Percentiles rank a stretch among this genome's conserved stretches.
These are phyloP conservation scores for Hydrotaea diabolus DNA, from an alignment of 2,888 invertebrate genomes.

Conservation along the genomic window DNA sequence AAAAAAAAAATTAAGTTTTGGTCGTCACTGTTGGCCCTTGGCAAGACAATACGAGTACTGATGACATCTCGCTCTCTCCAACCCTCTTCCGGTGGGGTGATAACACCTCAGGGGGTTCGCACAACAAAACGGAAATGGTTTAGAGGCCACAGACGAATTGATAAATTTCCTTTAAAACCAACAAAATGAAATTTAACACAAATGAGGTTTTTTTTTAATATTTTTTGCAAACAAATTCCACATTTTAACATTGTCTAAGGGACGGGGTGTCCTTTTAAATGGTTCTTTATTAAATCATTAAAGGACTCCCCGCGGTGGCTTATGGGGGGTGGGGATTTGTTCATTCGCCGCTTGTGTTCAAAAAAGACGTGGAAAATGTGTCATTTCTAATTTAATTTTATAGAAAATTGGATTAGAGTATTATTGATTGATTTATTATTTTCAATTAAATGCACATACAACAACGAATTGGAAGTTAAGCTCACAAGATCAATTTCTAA, in stretches of 20 bases:
- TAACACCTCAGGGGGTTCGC: conserved; percentile 58
- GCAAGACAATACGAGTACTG: not conserved
- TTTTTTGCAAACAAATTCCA: conserved; percentile 40
- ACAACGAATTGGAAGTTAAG: conserved; percentile 59
- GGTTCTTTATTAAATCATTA: conserved; percentile 45
- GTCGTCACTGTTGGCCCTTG: not conserved
- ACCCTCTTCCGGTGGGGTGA: conserved; percentile 6
- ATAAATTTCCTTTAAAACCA: conserved; percentile 30
- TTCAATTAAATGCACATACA: conserved; percentile 64
- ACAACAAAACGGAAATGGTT: conserved; percentile 48
- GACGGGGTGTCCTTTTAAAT: not conserved
- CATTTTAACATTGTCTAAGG: not conserved
- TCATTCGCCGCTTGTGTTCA: not conserved
- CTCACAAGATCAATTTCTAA: conserved; percentile 40
- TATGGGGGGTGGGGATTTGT: conserved; percentile 7
- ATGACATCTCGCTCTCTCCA: not conserved
- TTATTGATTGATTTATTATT: conserved; percentile 69
- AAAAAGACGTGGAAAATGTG: conserved; percentile 34
- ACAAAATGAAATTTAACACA: not conserved
- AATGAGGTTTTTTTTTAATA: conserved; percentile 7
- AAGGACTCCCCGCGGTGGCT: conserved; percentile 45
- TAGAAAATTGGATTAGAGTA: conserved; percentile 58
- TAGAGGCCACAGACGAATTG: conserved; percentile 13
- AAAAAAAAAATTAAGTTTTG: conserved; percentile 58
- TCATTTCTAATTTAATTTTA: conserved; percentile 62